Evolutionary conservation across 2,113 vertebrate species (phyloP).

Genomic region (Balaenoptera acutorostrata): DNA sequence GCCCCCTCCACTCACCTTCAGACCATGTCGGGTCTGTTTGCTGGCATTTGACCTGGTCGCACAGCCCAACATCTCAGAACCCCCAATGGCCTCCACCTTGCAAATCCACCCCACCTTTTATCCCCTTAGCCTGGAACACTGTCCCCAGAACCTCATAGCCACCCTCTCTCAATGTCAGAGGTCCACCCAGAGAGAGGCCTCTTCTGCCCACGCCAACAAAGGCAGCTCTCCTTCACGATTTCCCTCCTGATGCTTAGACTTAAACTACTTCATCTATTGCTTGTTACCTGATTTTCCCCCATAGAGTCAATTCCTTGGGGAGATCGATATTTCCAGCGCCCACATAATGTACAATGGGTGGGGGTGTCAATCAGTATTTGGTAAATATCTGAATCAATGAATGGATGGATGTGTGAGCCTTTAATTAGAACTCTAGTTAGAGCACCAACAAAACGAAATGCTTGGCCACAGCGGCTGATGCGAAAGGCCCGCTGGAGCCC

Average conservation of each 20-base stretch:
- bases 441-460: not conserved
- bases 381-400: not conserved
- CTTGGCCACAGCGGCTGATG: not conserved
- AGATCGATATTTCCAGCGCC: no score
- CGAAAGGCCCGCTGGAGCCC: rapidly evolving
- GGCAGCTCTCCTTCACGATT: rapidly evolving
- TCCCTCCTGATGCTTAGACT: not conserved
- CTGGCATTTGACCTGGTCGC: not conserved
- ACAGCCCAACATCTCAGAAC: not conserved
- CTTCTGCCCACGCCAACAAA: rapidly evolving
- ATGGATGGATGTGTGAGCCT: rapidly evolving
- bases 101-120: not conserved
- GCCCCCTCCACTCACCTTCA: not conserved
- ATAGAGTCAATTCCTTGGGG: rapidly evolving
- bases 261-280: rapidly evolving
- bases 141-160: not conserved
- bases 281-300: rapidly evolving
- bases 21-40: rapidly evolving
- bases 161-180: rapidly evolving
- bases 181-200: not conserved
- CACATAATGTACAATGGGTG: rapidly evolving
- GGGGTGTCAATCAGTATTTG: rapidly evolving
- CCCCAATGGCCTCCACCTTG: not conserved
- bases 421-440: rapidly evolving
- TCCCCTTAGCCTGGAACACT: not conserved